Base-by-base conservation (phyloP, 1,140 invertebrate species). In the Chironomus tepperi region DNA sequence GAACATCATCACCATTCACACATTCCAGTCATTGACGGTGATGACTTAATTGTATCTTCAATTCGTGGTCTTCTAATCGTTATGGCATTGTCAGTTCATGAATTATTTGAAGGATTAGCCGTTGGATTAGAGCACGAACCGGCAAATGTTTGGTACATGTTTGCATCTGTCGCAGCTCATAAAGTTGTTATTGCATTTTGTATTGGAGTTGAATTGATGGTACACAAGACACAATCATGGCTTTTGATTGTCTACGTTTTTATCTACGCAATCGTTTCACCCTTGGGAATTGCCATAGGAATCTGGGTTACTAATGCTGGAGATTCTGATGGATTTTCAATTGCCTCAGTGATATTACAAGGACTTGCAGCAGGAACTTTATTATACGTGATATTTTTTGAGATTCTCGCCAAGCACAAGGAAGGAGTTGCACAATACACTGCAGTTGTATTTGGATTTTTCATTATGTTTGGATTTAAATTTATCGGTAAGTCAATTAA, bases 381-480 rank as follows among this genome's bases (percentile, higher is more conserved):
- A 9, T 78, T 90, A 0, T 90, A 89, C 79, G 88, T 90, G 0
- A 87, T 89, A 2, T 90, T 90, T 78, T 90, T 90, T 78, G 89
- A 90, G 80, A 86, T 90, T 19, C 79, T 90, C 10, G 10, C 42
- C 0, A 73, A 73, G 74, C 91, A 94, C 79, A 85, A 90, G 65
- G 87, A 88, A 21, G 92, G 92, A 7, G 82, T 93, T 18, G 79
- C 89, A 2, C 90, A 93, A 78, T 86, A 92, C 75, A 74, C 88
- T 5, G 87, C 90, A 1, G 89, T 93, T 42, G 79, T 93, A 42
- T 77, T 89, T 43, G 93, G 92, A 75, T 94, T 93, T 81, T 82
- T 85, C 75, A 81, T 92, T 73, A 93, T 94, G 92, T 88, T 93
- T 76, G 88, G 88, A 74, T 82, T 94, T 67, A 89, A 92, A 79